Evolutionary conservation across 2,888 invertebrate genomes (phyloP).

Genomic region (Tachystola acroxantha): DNA sequence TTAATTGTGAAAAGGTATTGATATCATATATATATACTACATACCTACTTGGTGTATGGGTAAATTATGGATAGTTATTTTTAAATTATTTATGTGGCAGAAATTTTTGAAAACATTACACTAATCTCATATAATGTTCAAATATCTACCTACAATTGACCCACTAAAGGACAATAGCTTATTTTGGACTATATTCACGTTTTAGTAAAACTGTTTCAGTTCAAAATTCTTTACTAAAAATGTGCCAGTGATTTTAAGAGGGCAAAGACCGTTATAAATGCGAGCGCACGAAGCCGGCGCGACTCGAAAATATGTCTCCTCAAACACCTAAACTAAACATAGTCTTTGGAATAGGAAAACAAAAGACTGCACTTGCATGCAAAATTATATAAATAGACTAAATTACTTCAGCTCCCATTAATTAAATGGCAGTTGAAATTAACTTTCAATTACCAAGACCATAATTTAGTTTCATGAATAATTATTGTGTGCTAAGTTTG

Average conservation of each 20-base stretch:
- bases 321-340: conserved; percentile 60
- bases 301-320: conserved; percentile 55
- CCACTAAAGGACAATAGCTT: too few species aligned
- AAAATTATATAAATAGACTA: conserved; percentile 23
- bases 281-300: conserved; percentile 57
- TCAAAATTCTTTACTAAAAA: conserved; percentile 25
- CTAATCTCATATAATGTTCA: too few species aligned
- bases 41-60: too few species aligned
- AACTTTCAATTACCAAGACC: conserved; percentile 33
- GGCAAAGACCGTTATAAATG: conserved; percentile 67
- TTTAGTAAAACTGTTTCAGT: conserved; percentile 20
- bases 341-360: conserved; percentile 48
- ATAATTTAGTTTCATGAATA: conserved; percentile 11
- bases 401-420: not conserved
- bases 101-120: too few species aligned
- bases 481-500: conserved; percentile 10
- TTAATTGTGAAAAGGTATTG: too few species aligned
- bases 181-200: too few species aligned
- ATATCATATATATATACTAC: too few species aligned
- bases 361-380: conserved; percentile 49
- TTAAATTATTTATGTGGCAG: too few species aligned
- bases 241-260: conserved; percentile 59
- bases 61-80: too few species aligned
- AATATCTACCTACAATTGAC: too few species aligned
- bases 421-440: conserved; percentile 10